These are phyloP conservation scores for Arrhopalites spinosus DNA, from an alignment of 2,888 invertebrate genomes.

Conservation along the genomic window DNA sequence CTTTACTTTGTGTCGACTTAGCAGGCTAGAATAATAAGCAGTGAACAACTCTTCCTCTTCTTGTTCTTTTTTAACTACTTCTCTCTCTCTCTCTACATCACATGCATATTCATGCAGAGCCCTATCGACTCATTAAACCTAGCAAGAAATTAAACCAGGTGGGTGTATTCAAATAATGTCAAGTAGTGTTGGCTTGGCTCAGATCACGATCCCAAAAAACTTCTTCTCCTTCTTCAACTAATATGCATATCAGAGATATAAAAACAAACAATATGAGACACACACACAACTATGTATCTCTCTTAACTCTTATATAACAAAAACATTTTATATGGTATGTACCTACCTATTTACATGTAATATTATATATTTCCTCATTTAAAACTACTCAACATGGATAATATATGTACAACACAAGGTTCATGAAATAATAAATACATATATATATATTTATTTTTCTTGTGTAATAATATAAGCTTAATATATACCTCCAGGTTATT, in stretches of 20 bases:
- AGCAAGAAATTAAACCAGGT: conserved; percentile 55
- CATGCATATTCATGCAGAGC: conserved; percentile 25
- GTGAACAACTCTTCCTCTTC: too few relatives aligned
- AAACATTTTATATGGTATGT: neutral
- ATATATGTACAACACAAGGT: too few relatives aligned
- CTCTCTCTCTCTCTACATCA: conserved; percentile 33
- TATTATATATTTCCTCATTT: conserved; percentile 13
- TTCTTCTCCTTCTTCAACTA: neutral
- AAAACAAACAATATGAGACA: neutral
- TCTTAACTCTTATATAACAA: neutral
- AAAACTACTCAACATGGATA: neutral
- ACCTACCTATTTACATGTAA: neutral
- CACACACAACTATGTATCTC: neutral
- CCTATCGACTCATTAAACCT: conserved; percentile 55
- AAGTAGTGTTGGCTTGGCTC: conserved; percentile 36
- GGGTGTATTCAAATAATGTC: conserved; percentile 54
- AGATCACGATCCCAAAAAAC: conserved; percentile 26
- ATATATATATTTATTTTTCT: neutral
- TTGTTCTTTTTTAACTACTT: conserved; percentile 18
- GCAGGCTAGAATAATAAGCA: conserved; percentile 11
- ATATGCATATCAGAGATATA: neutral
- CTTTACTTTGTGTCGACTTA: neutral
- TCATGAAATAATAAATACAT: neutral
- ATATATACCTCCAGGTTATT: conserved; percentile 48
- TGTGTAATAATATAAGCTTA: conserved; percentile 13